Base-by-base conservation (phyloP, 2,113 vertebrate genomes). In the Calyptommatus sinebrachiatus region DNA sequence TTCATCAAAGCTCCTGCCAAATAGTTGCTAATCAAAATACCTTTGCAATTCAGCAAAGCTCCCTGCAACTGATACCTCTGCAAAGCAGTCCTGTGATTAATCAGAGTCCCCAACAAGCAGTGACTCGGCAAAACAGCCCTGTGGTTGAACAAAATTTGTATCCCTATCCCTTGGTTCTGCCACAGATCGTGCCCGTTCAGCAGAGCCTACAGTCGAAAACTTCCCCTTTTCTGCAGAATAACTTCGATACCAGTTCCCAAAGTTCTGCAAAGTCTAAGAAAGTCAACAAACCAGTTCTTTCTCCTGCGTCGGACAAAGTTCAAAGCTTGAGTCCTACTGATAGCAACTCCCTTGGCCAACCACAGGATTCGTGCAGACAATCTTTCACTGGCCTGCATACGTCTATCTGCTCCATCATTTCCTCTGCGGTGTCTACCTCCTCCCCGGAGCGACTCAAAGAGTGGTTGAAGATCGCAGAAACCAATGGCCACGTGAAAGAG, bases 321-420 rank as follows among this genome's bases (percentile, higher is more conserved):
- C 57, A 7, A 0, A 0, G 50, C 16, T 11, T 2, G 0, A 45
- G 70, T 77, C 48, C 76, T 0, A 0, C 28, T 78, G 61, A 45
- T 68, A 18, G 21, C 0, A 63, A 29, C 8, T 82, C 24, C 2
- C 22, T 2, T 2, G 77, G 57, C 0, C 50, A 1, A 0, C 10
- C n/a, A 41, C 68, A 28, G 35, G 35, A 41, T 46, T 91, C 90
- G 0, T 71, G 86, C 1, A 91, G 92, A 3, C 94, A 94, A 62
- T 92, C 90, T 78, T 99, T 99, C 65, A 83, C 91, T 21, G 92
- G 94, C 41, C 86, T 99, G 81, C 98, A 99, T 61, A 81, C 93
- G 0, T 95, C 93, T 1, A 90, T 99, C 31, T 96, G 96, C 24
- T 89, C 93, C 0, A 83, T 95, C 0, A 89, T 99, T 9, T 94